Conservation (phyloP, 2,797 vertebrate genomes). For the Smutsia temminckii region DNA sequence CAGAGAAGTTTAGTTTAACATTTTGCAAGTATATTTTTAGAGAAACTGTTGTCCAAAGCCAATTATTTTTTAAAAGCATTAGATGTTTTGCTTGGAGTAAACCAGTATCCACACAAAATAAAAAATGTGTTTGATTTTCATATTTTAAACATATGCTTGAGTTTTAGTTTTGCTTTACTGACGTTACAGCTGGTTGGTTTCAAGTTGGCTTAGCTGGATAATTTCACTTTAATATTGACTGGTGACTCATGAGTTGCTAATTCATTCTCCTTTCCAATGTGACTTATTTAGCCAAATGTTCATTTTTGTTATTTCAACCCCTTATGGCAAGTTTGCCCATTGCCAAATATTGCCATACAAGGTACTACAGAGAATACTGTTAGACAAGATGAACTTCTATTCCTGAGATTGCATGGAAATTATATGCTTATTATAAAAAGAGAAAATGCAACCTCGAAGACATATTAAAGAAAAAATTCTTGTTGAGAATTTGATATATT, state of each 20-base stretch:
- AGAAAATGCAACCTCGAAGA: neutral
- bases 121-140: neutral
- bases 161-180: neutral
- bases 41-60: neutral
- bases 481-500: neutral
- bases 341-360: neutral
- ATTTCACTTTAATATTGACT: neutral
- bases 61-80: neutral
- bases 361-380: neutral
- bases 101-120: neutral
- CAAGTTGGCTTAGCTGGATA: neutral
- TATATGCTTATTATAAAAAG: neutral
- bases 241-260: neutral
- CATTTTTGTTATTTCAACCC: slow-evolving; percentile 11
- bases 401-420: neutral
- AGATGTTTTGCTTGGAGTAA: neutral
- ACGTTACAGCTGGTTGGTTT: neutral
- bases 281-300: neutral
- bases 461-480: neutral
- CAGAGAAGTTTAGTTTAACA: neutral
- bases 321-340: neutral
- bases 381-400: neutral
- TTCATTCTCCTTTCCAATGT: neutral
- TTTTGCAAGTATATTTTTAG: neutral
- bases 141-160: neutral